phyloP scores from a whole-genome alignment of 2,113 vertebrate species.

The Dicentrarchus labrax region DNA sequence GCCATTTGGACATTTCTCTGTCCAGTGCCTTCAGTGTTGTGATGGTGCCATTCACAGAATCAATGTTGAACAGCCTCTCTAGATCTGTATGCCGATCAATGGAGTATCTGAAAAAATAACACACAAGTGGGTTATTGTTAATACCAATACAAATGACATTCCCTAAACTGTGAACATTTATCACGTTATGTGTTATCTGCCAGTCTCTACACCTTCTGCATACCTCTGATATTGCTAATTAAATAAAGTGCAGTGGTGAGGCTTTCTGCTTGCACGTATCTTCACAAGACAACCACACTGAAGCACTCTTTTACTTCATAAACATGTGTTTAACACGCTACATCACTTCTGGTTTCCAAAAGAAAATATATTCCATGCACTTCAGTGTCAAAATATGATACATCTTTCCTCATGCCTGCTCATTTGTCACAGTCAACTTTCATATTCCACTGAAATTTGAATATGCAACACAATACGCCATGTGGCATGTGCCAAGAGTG shows the following conservation, averaged over 20 bases:
- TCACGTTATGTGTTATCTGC: background rate
- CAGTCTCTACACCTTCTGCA: background rate
- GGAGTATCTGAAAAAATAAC: constrained; percentile 87
- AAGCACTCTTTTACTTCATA: background rate
- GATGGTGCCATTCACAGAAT: constrained; percentile 94
- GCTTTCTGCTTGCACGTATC: background rate
- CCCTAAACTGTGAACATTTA: background rate
- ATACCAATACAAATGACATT: background rate
- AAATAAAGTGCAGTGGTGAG: background rate
- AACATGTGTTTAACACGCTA: background rate
- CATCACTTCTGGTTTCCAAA: constrained; percentile 3
- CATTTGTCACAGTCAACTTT: constrained; percentile 80
- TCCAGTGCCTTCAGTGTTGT: constrained; percentile 93
- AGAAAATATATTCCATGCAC: constrained; percentile 22
- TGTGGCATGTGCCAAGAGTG: constrained; percentile 53
- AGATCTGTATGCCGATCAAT: constrained; percentile 95
- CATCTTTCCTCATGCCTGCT: constrained; percentile 58
- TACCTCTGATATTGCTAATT: background rate
- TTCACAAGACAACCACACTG: background rate
- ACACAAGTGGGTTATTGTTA: no score
- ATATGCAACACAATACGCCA: constrained; percentile 69
- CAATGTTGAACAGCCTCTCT: constrained; percentile 93
- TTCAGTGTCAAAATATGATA: constrained; percentile 58
- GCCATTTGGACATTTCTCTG: constrained; percentile 94
- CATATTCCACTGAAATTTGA: constrained; percentile 75